Percentiles rank a stretch among this genome's conserved stretches.
These are phyloP conservation scores for Antennarius striatus DNA, from an alignment of 2,113 vertebrate genomes.

Conservation along the genomic window DNA sequence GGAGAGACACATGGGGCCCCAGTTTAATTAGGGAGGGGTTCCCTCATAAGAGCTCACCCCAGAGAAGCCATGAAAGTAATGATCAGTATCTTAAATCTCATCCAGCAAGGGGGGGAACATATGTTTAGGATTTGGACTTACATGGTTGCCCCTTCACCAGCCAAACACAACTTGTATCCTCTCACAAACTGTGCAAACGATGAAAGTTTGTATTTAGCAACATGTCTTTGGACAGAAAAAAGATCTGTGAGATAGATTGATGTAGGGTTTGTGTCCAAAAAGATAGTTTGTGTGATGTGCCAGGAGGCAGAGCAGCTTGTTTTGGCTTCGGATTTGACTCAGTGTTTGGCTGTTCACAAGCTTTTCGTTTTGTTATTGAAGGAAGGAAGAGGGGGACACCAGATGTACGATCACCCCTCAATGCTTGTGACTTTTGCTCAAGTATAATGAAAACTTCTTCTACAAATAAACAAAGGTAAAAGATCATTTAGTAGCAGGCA, in stretches of 20 bases:
- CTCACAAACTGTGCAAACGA: slow-evolving; percentile 22
- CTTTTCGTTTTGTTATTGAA: slow-evolving; percentile 20
- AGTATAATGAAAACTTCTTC: neutral
- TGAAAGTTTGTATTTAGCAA: slow-evolving; percentile 36
- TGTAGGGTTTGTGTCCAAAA: slow-evolving; percentile 38
- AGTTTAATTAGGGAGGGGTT: slow-evolving; percentile 69
- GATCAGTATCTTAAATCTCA: slow-evolving; percentile 76
- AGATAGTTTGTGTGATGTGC: slow-evolving; percentile 58
- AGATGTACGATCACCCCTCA: slow-evolving; percentile 14
- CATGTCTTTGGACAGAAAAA: slow-evolving; percentile 57
- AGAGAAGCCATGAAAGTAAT: slow-evolving; percentile 71
- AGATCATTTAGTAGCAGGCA: neutral
- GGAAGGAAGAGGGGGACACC: neutral
- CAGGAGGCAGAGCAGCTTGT: slow-evolving; percentile 55
- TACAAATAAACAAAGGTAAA: neutral
- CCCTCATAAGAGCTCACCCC: slow-evolving; percentile 53
- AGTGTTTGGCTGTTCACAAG: slow-evolving; percentile 31
- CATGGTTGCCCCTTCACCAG: slow-evolving; percentile 58
- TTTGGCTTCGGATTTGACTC: slow-evolving; percentile 48
- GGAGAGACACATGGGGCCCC: slow-evolving; percentile 63
- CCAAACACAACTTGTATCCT: slow-evolving; percentile 60
- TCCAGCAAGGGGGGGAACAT: slow-evolving; percentile 61
- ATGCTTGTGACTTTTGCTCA: slow-evolving; percentile 3
- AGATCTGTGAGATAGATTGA: slow-evolving; percentile 60
- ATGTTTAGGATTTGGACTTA: slow-evolving; percentile 75